phyloP scores from a whole-genome alignment of 2,113 vertebrate genomes.

The Rhea pennata region DNA sequence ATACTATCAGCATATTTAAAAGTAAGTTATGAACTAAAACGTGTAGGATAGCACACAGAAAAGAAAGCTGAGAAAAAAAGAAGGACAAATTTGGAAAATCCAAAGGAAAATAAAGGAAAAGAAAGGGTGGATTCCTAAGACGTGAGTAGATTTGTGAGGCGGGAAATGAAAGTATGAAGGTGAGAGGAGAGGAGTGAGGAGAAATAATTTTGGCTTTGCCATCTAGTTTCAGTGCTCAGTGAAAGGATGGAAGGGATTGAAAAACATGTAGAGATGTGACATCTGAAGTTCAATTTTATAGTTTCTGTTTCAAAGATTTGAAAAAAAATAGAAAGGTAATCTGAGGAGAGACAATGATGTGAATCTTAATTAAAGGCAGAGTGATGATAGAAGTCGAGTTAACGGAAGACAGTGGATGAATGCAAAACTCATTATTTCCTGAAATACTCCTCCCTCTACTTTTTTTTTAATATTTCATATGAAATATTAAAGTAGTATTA shows the following conservation, averaged over 20 bases:
- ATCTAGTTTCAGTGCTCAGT: not conserved
- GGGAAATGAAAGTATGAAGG: not conserved
- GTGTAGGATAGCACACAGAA: not conserved
- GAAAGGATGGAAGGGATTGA: not conserved
- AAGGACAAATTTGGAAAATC: not conserved
- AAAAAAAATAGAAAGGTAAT: not conserved
- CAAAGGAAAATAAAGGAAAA: not conserved
- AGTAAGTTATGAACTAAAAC: not conserved
- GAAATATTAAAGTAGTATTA: not conserved
- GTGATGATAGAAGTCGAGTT: not conserved
- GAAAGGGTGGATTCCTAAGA: not conserved
- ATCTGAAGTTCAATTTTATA: not conserved
- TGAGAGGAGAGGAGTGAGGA: not conserved
- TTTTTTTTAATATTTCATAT: not conserved
- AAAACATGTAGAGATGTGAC: not conserved
- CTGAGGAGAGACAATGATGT: slow-evolving; percentile 2
- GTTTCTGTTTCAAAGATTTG: slow-evolving; percentile 13
- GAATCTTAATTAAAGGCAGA: slow-evolving; percentile 10
- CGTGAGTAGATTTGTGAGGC: not conserved
- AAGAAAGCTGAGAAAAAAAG: not conserved
- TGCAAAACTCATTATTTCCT: not conserved
- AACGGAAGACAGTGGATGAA: not conserved
- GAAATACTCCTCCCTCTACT: not conserved
- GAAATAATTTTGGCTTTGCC: not conserved
- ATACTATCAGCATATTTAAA: not conserved